Conservation (phyloP, 2,888 invertebrate genomes). For the Amphipyra berbera region DNA sequence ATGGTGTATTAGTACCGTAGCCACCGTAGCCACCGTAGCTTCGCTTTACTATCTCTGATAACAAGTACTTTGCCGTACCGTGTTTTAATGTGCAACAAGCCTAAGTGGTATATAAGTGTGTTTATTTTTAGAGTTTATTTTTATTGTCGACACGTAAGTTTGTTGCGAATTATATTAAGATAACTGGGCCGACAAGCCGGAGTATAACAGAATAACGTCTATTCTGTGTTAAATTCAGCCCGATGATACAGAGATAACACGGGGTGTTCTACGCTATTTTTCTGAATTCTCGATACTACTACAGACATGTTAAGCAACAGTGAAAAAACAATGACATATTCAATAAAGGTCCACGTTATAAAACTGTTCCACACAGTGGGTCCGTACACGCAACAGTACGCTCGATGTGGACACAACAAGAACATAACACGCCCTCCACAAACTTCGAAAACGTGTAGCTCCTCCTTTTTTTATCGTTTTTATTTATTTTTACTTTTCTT, state of each 20-base stretch:
- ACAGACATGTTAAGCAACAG: too few species aligned
- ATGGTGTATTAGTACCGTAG: too few species aligned
- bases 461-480: too few species aligned
- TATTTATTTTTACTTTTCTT: too few species aligned
- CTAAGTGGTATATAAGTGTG: constrained; percentile 19
- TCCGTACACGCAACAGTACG: too few species aligned
- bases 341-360: too few species aligned
- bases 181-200: constrained; percentile 10
- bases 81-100: background rate
- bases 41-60: background rate
- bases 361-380: too few species aligned
- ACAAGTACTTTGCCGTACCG: background rate
- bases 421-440: too few species aligned
- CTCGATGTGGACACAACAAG: too few species aligned
- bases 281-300: too few species aligned
- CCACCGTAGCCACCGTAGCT: background rate
- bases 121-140: constrained; percentile 48
- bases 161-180: constrained; percentile 39
- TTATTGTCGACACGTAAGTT: constrained; percentile 40
- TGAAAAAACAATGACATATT: too few species aligned
- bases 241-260: constrained; percentile 2
- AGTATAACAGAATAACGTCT: constrained; percentile 7
- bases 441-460: too few species aligned
- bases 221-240: constrained; percentile 14
- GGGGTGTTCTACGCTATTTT: background rate